Evolutionary conservation across 2,797 vertebrate species (phyloP).

Genomic region (Apogon talboti): DNA sequence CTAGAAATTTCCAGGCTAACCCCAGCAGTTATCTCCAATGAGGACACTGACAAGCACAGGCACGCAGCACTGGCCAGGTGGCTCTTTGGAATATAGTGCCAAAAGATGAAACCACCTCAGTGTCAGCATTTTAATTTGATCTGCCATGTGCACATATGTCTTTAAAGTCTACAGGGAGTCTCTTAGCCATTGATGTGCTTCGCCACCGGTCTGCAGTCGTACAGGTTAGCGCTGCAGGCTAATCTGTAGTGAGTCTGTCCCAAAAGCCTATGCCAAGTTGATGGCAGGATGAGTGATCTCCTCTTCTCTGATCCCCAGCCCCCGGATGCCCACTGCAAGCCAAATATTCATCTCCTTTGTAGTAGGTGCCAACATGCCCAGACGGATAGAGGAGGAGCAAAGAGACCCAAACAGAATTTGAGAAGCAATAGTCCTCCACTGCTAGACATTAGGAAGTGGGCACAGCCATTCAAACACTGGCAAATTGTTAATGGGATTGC

Average conservation of each 20-base stretch:
- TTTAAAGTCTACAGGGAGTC: slow-evolving; percentile 79
- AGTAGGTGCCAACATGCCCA: slow-evolving; percentile 78
- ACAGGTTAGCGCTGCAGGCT: slow-evolving; percentile 82
- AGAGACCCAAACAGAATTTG: slow-evolving; percentile 64
- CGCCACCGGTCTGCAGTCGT: slow-evolving; percentile 70
- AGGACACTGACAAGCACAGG: slow-evolving; percentile 69
- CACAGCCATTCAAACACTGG: slow-evolving; percentile 47
- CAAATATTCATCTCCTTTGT: slow-evolving; percentile 79
- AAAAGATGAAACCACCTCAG: slow-evolving; percentile 82
- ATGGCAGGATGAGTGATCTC: slow-evolving; percentile 80
- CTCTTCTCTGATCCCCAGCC: slow-evolving; percentile 77
- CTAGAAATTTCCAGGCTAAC: slow-evolving; percentile 59
- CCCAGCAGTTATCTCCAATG: slow-evolving; percentile 74
- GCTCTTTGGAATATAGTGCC: slow-evolving; percentile 74
- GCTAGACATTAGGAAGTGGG: slow-evolving; percentile 44
- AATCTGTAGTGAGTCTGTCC: slow-evolving; percentile 80
- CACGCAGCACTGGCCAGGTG: slow-evolving; percentile 74
- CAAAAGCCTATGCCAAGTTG: slow-evolving; percentile 71
- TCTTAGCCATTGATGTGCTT: slow-evolving; percentile 73
- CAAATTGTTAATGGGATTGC: slow-evolving; percentile 42
- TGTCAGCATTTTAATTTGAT: slow-evolving; percentile 84
- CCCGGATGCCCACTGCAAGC: slow-evolving; percentile 66
- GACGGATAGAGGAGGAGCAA: slow-evolving; percentile 74
- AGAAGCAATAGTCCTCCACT: slow-evolving; percentile 57
- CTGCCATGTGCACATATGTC: slow-evolving; percentile 81